Evolutionary conservation across 2,888 invertebrate species (phyloP), one percentile per base, ranked within the genome.

Genomic region (Sturmia bella): DNA sequence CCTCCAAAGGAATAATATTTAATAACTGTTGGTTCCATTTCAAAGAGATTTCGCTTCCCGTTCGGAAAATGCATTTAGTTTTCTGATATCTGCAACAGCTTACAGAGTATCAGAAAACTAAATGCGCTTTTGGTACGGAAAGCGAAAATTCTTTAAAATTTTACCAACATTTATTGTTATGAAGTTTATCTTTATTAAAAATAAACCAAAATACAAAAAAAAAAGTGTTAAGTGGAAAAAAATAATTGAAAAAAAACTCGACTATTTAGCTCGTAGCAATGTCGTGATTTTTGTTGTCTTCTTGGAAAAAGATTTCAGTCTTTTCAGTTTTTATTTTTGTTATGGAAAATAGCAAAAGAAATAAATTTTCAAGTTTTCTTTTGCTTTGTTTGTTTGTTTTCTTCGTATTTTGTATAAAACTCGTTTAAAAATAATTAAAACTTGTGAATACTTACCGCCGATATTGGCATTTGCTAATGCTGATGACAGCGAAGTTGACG

Each of bases 341-440:
- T 63, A 27, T 68, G 24, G 15, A 41, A 24, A 68, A 66, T 21
- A 21, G n/a, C 6, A 27, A 68, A 27, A 54, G 17, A 27, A 68
- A 54, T 27, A 68, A 27, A 27, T 68, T 73, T 68, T 73, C 52
- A 74, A 61, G 61, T 76, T 74, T 21, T 77, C 37, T 43, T 69
- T 48, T 59, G 11, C 19, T 68, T 72, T 54, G 24, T 52, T 24
- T 37, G 56, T n/a, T 68, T 59, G 66, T 85, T 37, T 50, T 61
- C 56, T 41, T 17, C 13, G 72, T 68, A 63, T 88, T 57, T 21
- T 87, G 41, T 85, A 84, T 84, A 85, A 89, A 89, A 89, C 88
- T 89, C 88, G 89, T 89, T 89, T 88, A 87, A 89, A 89, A 89
- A 89, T 88, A 89, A 89, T 89, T 89, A 89, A 89, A 89, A 89